Evolutionary conservation across 2,113 vertebrate species (phyloP).

Genomic region (Alaudala cheleensis): DNA sequence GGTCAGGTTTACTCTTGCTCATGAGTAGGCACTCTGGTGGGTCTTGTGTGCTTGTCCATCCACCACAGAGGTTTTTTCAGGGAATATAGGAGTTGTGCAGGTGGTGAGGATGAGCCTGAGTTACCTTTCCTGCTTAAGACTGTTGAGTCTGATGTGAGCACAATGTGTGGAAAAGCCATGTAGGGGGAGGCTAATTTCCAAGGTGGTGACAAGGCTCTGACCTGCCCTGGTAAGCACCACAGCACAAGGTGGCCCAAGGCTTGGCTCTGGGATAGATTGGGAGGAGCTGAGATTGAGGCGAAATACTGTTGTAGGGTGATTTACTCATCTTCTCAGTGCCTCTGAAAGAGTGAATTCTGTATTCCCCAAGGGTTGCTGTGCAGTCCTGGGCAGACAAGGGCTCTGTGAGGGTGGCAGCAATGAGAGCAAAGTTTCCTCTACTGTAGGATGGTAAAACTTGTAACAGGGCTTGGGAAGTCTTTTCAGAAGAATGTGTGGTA

Average conservation of each 20-base stretch:
- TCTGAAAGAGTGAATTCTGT: neutral
- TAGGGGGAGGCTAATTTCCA: neutral
- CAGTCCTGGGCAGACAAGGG: neutral
- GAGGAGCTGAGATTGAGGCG: neutral
- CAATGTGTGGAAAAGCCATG: neutral
- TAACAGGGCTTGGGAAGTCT: neutral
- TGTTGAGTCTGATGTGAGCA: neutral
- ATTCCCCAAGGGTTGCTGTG: fast-evolving
- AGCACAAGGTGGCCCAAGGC: fast-evolving
- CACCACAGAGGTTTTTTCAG: neutral
- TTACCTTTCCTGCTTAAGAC: neutral
- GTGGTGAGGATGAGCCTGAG: neutral
- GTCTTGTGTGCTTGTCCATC: fast-evolving
- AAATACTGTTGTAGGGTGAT: neutral
- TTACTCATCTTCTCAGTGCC: neutral
- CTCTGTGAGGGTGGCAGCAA: neutral
- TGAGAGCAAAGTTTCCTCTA: neutral
- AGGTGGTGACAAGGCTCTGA: neutral
- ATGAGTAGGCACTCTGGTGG: neutral
- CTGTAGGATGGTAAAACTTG: neutral
- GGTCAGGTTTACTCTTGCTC: neutral
- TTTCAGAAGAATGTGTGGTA: slow-evolving; percentile 11
- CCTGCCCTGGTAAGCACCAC: neutral
- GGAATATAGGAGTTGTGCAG: neutral
- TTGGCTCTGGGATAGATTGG: neutral